Conservation (phyloP, 2,888 invertebrate species). For the Steromphala cineraria region DNA sequence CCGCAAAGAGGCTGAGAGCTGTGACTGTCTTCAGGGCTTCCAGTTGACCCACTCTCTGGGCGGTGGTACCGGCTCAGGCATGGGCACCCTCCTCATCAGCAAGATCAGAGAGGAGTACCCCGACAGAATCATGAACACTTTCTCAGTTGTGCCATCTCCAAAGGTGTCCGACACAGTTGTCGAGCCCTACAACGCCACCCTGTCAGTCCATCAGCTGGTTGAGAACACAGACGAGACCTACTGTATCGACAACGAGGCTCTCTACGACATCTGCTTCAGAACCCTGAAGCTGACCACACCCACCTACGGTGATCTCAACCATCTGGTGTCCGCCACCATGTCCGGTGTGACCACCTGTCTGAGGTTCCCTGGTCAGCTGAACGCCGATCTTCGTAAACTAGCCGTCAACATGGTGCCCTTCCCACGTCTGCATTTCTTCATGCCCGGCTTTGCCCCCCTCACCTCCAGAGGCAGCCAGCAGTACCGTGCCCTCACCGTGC, state of each 20-base stretch:
- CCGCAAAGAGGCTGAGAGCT: conserved; percentile 59
- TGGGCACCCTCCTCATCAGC: conserved; percentile 81
- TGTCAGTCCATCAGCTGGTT: conserved; percentile 80
- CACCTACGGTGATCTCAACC: conserved; percentile 6
- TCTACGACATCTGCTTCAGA: conserved; percentile 79
- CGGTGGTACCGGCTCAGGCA: conserved; percentile 90
- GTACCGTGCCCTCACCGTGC: neutral
- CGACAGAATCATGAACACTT: neutral
- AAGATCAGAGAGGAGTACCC: conserved; percentile 7
- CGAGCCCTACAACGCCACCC: conserved; percentile 88
- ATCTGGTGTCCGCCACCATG: neutral
- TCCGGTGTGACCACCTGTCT: neutral
- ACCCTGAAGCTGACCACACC: conserved; percentile 60
- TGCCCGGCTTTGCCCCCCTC: conserved; percentile 60
- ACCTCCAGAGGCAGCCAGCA: neutral
- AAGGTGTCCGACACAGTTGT: conserved; percentile 83
- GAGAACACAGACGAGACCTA: conserved; percentile 77
- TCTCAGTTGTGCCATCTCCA: conserved; percentile 2
- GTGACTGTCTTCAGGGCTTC: conserved; percentile 61
- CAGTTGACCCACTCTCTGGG: conserved; percentile 81
- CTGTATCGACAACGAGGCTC: conserved; percentile 78
- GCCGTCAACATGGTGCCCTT: conserved; percentile 1
- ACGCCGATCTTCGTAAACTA: neutral
- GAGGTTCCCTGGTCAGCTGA: neutral
- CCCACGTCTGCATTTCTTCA: neutral